A percentile compares a stretch with the other conserved stretches of the same genome.
These are phyloP conservation scores for Octomys mimax DNA, from an alignment of 2,797 vertebrate genomes.

Conservation along the genomic window DNA sequence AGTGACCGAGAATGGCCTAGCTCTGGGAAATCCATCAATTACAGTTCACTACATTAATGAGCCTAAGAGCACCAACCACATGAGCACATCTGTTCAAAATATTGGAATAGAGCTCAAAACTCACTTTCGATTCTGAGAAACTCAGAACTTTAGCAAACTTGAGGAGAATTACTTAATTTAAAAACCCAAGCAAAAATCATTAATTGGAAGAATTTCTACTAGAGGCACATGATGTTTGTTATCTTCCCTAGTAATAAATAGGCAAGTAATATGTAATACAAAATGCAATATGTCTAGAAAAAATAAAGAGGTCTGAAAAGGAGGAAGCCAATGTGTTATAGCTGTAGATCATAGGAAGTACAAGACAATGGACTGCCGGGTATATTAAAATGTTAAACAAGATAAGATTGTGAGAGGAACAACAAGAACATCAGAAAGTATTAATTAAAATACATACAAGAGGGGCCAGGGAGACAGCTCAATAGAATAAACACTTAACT, in stretches of 20 bases:
- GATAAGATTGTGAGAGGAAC: rapidly evolving
- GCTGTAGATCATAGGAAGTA: background rate
- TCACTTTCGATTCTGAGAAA: background rate
- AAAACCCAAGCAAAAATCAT: background rate
- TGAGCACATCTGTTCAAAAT: background rate
- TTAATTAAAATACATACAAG: background rate
- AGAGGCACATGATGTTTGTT: background rate
- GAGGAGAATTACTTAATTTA: background rate
- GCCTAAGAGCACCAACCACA: background rate
- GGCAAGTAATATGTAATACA: background rate
- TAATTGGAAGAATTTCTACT: background rate
- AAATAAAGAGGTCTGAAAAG: background rate
- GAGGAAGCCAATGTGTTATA: background rate
- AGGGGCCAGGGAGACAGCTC: too few relatives aligned
- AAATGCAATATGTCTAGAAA: background rate
- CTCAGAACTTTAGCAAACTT: background rate
- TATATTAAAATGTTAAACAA: background rate
- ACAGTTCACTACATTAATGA: background rate
- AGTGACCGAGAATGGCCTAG: background rate
- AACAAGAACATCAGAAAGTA: background rate
- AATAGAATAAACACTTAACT: too few relatives aligned
- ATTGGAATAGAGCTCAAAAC: background rate
- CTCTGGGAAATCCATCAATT: background rate
- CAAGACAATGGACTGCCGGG: background rate
- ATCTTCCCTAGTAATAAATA: background rate